These are phyloP conservation scores for Peromyscus maniculatus DNA, from an alignment of 2,113 vertebrate genomes.

Conservation along the genomic window DNA sequence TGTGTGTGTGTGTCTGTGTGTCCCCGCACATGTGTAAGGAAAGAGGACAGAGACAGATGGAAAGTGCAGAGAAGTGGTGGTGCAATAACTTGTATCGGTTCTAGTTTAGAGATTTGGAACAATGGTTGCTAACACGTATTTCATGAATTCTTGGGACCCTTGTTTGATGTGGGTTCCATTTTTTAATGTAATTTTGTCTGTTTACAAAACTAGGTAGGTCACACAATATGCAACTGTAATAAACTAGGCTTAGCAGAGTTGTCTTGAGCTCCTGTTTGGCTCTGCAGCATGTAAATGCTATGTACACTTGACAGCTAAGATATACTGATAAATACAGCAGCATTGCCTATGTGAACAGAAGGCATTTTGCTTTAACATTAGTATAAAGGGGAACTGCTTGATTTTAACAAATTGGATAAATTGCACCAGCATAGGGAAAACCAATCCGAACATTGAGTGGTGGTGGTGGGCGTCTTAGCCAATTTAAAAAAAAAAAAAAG, in stretches of 20 bases:
- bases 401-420: constrained; percentile 35
- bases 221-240: background rate
- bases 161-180: constrained; percentile 24
- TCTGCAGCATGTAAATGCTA: constrained; percentile 37
- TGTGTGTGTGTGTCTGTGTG: background rate
- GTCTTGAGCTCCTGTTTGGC: background rate
- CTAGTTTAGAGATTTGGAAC: constrained; percentile 13
- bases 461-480: background rate
- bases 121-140: background rate
- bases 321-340: background rate
- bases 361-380: constrained; percentile 26
- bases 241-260: background rate
- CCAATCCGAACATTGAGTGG: background rate
- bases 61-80: background rate
- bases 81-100: background rate
- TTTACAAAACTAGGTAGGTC: constrained; percentile 24
- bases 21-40: accelerated
- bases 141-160: constrained; percentile 1
- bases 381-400: background rate
- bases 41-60: background rate
- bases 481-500: constrained; percentile 40
- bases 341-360: background rate
- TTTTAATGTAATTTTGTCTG: constrained; percentile 30
- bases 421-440: background rate
- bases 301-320: background rate